These are phyloP conservation scores for Campylorhamphus procurvoides DNA, from an alignment of 2,113 vertebrate genomes.

Conservation along the genomic window DNA sequence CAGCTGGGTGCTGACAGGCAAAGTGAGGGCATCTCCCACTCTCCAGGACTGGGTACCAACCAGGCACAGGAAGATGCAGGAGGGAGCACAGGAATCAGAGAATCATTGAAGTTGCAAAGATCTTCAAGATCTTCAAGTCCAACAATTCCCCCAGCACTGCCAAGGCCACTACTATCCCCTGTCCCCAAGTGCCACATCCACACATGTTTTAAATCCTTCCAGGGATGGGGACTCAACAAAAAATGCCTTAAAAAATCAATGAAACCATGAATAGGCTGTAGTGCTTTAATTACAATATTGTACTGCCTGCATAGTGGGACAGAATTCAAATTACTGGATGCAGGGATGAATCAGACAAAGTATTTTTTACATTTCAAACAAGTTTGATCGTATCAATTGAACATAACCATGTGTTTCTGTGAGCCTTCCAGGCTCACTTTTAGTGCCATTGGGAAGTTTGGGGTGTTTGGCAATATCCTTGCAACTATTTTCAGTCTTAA, in stretches of 20 bases:
- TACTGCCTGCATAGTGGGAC: background rate
- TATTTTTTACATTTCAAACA: background rate
- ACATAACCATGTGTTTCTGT: background rate
- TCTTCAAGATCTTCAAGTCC: background rate
- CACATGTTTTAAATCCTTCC: background rate
- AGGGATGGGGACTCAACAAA: background rate
- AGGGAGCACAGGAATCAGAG: background rate
- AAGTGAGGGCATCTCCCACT: background rate
- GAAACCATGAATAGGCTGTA: background rate
- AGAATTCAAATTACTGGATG: background rate
- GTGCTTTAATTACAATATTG: background rate
- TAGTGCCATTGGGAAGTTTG: background rate
- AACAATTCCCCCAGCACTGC: background rate
- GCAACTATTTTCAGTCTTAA: background rate
- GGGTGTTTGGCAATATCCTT: background rate
- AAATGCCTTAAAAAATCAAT: background rate
- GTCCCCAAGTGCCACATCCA: background rate
- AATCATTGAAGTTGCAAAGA: background rate
- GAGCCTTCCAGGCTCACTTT: background rate
- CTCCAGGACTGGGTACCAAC: background rate
- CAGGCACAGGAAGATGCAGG: rapidly evolving
- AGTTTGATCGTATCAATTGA: background rate
- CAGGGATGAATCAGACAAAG: background rate
- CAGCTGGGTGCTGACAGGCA: rapidly evolving
- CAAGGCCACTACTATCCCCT: background rate